Conservation (phyloP, 2,797 vertebrate species). For the Mycteria americana region DNA sequence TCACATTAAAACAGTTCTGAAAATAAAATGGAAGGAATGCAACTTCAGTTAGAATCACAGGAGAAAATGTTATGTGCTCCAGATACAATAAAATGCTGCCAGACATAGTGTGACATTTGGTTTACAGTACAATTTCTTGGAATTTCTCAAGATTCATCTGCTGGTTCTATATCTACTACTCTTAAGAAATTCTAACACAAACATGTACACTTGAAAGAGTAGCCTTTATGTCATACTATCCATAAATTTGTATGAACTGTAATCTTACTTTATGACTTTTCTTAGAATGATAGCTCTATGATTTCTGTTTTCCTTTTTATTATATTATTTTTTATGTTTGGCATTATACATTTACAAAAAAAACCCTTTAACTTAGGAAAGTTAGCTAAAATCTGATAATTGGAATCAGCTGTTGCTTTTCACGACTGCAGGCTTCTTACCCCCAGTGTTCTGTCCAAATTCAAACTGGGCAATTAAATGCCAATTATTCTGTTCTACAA, state of each 20-base stretch:
- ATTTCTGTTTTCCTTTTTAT: not conserved
- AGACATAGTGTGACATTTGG: not conserved
- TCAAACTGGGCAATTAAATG: not conserved
- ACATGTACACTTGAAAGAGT: not conserved
- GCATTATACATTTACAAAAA: not conserved
- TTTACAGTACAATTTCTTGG: not conserved
- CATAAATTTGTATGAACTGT: not conserved
- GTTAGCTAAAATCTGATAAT: not conserved
- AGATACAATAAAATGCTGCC: not conserved
- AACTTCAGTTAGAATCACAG: not conserved
- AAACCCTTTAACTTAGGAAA: not conserved
- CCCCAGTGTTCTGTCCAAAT: not conserved
- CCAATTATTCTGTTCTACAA: not conserved
- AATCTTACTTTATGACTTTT: not conserved
- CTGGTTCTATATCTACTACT: not conserved
- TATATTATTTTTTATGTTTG: not conserved
- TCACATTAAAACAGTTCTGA: not conserved
- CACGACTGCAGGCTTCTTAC: not conserved
- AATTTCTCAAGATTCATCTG: not conserved
- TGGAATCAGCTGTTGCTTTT: conserved; percentile 16
- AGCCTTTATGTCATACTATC: not conserved
- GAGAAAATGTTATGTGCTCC: not conserved
- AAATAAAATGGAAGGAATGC: not conserved
- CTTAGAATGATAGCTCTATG: not conserved
- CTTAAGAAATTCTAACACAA: not conserved